phyloP scores from a whole-genome alignment of 2,888 invertebrate genomes.

The Cosmopolites sordidus region DNA sequence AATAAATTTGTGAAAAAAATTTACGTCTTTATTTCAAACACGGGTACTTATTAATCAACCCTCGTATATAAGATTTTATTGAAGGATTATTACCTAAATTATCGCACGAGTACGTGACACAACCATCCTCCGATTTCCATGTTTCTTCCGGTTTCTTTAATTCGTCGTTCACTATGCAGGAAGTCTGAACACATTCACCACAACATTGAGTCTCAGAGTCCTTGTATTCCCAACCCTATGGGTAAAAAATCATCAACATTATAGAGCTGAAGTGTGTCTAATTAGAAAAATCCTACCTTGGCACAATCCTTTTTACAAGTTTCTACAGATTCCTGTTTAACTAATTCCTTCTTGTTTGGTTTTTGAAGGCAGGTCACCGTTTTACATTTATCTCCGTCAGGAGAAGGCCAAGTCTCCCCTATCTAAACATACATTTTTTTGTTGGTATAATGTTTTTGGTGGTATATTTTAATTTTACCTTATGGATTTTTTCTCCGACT shows the following conservation, averaged over 20 bases:
- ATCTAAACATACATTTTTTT: slow-evolving; percentile 37
- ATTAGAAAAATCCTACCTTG: slow-evolving; percentile 34
- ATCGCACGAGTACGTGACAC: slow-evolving; percentile 59
- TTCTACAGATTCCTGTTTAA: slow-evolving; percentile 53
- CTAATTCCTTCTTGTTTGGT: slow-evolving; percentile 48
- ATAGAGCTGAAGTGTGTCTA: slow-evolving; percentile 9
- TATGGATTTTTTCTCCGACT: slow-evolving; percentile 49
- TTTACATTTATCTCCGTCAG: slow-evolving; percentile 55
- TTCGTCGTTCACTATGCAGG: slow-evolving; percentile 55
- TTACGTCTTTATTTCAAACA: no score
- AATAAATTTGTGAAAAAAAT: no score
- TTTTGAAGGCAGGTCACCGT: slow-evolving; percentile 52
- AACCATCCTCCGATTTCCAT: slow-evolving; percentile 61
- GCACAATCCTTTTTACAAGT: slow-evolving; percentile 53
- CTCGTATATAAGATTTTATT: no score
- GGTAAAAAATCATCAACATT: no score
- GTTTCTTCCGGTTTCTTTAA: slow-evolving; percentile 51
- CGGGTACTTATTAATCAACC: no score
- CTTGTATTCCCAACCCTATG: slow-evolving; percentile 58
- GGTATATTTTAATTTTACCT: no score
- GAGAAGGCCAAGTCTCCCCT: slow-evolving; percentile 36
- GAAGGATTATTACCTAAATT: slow-evolving; percentile 28
- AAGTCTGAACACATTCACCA: slow-evolving; percentile 60
- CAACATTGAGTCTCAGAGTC: slow-evolving; percentile 54
- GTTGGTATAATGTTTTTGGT: no score